Evolutionary conservation across 2,888 invertebrate genomes (phyloP).

Genomic region (Trypoxylon attenuatum): DNA sequence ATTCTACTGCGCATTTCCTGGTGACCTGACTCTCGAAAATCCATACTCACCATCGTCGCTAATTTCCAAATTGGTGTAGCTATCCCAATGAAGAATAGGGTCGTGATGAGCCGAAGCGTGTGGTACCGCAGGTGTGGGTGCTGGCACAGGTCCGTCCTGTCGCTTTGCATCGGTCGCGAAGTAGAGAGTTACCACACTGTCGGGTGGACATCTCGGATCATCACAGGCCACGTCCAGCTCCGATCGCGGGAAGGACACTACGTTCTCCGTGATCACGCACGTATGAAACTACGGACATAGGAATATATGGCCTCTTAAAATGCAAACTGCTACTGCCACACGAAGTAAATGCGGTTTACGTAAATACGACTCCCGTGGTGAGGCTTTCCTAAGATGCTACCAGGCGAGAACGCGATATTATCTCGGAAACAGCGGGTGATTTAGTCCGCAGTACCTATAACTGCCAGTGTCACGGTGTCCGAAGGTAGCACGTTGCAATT

Average conservation of each 20-base stretch:
- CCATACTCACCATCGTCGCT: constrained; percentile 73
- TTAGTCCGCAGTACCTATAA: no score
- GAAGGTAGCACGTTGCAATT: neutral
- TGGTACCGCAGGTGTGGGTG: constrained; percentile 83
- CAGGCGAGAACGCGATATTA: constrained; percentile 25
- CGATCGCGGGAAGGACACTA: constrained; percentile 88
- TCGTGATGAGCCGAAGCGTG: constrained; percentile 81
- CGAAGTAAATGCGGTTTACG: constrained; percentile 11
- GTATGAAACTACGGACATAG: constrained; percentile 87
- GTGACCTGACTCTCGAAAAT: neutral
- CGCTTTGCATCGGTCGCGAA: constrained; percentile 81
- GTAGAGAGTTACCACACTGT: constrained; percentile 89
- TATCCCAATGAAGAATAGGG: constrained; percentile 86
- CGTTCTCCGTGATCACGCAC: constrained; percentile 91
- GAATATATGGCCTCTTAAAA: constrained; percentile 7
- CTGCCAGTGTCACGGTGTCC: no score
- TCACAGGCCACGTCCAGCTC: constrained; percentile 91
- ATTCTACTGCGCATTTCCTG: constrained; percentile 6
- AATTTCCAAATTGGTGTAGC: constrained; percentile 81
- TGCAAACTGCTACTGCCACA: constrained; percentile 7
- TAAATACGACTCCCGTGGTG: neutral
- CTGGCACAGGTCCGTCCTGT: constrained; percentile 79
- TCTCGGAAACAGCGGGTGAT: constrained; percentile 16
- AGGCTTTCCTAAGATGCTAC: neutral
- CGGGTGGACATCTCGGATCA: constrained; percentile 87